Percentiles rank a stretch among this genome's conserved stretches.
Conservation (phyloP, 2,113 vertebrate genomes). For the Oreocharis arfaki region DNA sequence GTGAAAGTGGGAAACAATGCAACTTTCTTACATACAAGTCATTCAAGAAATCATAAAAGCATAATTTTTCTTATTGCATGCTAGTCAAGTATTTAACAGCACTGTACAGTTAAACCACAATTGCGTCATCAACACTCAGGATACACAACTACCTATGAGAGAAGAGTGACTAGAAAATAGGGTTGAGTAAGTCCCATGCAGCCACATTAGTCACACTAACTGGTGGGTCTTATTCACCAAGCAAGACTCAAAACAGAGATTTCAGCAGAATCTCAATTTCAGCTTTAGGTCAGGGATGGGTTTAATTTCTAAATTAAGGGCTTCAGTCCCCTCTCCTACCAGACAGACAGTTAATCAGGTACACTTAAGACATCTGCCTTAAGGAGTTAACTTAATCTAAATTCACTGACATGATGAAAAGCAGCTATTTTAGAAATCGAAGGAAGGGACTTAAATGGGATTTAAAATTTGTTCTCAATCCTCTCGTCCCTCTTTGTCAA, state of each 20-base stretch:
- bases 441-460: background rate
- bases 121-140: background rate
- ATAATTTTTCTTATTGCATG: background rate
- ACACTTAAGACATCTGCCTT: background rate
- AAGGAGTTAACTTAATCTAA: background rate
- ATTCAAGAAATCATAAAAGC: background rate
- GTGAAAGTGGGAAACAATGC: background rate
- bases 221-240: background rate
- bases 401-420: background rate
- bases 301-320: background rate
- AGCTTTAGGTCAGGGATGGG: background rate
- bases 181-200: background rate
- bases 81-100: background rate
- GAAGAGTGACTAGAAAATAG: background rate
- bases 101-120: background rate
- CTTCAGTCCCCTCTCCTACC: background rate
- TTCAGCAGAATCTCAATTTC: background rate
- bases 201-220: background rate
- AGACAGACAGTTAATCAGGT: background rate
- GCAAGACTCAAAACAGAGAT: background rate
- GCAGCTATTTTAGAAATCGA: background rate
- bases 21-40: background rate
- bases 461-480: background rate
- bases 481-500: background rate
- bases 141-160: background rate